Evolutionary conservation across 53 echinoderm and acorn worm species (phyloP), one percentile per base, ranked within the genome.

Genomic region (Antedon mediterranea): DNA sequence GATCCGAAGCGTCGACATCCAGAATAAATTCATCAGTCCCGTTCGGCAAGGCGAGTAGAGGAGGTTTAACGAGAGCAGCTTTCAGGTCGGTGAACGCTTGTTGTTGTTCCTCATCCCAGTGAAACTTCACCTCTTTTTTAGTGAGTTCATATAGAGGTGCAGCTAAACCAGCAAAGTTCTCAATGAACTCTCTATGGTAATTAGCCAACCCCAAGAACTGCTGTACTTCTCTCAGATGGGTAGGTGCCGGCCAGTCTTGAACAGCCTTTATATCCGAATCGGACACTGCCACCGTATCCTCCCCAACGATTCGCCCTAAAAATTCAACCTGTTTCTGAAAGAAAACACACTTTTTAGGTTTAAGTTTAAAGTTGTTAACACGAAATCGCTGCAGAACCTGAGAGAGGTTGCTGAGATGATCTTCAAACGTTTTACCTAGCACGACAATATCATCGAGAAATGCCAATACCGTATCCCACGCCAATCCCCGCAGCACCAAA

Each of bases 151-250:
- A n/a, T n/a, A n/a, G n/a, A n/a, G n/a, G n/a, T n/a, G n/a, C n/a
- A n/a, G n/a, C n/a, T n/a, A n/a, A n/a, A n/a, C n/a, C n/a, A n/a
- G n/a, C n/a, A n/a, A n/a, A n/a, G n/a, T n/a, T 88, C 74, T 79
- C 79, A 4, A 41, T 30, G 29, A 72, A 80, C 28, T 31, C 13
- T 73, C 87, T 75, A 71, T 87, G 84, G 31, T 87, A 87, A 37
- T 89, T 89, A 3, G 78, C 85, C 44, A 89, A 76, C 5, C 88
- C 88, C 0, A 88, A 34, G 34, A 89, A 89, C 34, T 78, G 80
- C 57, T 89, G 85, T 71, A 89, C 82, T 7, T 89, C 43, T 73
- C 82, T 85, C 18, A 82, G 82, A 31, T 34, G 81, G 32, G 9
- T 14, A 0, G 87, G 90, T 6, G 44, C 72, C 11, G 90, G 84